A percentile compares a stretch with the other conserved stretches of the same genome.
Conservation (phyloP, 2,797 vertebrate genomes). For the Buphagus erythrorhynchus region DNA sequence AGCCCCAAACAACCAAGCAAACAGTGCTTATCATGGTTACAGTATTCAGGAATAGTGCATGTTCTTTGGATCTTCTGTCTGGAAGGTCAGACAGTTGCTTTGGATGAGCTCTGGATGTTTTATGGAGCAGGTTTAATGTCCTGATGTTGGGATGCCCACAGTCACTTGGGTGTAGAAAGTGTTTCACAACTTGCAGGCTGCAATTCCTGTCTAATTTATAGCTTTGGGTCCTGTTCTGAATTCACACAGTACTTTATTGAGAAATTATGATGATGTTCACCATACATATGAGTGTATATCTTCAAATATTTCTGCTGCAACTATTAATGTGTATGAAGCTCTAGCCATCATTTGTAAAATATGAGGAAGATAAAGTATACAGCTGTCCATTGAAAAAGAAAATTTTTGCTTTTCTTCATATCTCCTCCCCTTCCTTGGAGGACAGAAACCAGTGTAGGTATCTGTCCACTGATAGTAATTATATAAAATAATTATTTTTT, state of each 20-base stretch:
- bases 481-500: background rate
- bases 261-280: fast-evolving
- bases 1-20: fast-evolving
- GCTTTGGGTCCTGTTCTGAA: background rate
- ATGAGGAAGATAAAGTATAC: background rate
- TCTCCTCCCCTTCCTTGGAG: background rate
- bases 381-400: background rate
- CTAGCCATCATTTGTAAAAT: background rate
- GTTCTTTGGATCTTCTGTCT: background rate
- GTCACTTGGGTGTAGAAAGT: fast-evolving
- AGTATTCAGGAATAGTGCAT: fast-evolving
- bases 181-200: background rate
- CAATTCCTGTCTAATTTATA: background rate
- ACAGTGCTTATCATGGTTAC: fast-evolving
- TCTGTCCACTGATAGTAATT: fast-evolving
- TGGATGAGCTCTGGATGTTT: background rate
- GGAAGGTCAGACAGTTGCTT: background rate
- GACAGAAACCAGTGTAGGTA: fast-evolving
- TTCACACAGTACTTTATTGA: background rate
- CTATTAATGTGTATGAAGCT: background rate
- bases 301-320: background rate
- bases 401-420: background rate
- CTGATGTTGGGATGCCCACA: background rate
- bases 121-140: background rate
- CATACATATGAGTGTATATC: background rate